Conservation (phyloP, 2,888 invertebrate species). For the Orthosia gracilis region DNA sequence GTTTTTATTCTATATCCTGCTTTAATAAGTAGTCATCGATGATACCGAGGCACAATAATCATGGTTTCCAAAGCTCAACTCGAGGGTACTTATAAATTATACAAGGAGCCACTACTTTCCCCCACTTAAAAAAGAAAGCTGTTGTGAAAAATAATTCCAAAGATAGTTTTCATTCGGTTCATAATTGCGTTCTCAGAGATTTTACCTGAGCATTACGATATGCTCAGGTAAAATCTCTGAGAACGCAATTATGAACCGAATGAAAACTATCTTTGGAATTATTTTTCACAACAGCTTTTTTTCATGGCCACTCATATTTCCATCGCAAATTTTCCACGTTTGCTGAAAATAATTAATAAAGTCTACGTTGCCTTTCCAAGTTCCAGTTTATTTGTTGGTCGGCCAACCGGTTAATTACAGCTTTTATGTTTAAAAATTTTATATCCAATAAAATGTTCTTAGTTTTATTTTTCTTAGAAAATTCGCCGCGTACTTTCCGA, state of each 20-base stretch:
- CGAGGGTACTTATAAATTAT: slow-evolving; percentile 36
- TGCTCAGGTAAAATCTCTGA: slow-evolving; percentile 51
- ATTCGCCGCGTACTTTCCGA: slow-evolving; percentile 30
- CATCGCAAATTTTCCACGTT: slow-evolving; percentile 67
- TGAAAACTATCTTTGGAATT: slow-evolving; percentile 61
- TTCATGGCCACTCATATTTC: slow-evolving; percentile 60
- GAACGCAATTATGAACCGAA: slow-evolving; percentile 56
- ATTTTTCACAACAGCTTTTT: slow-evolving; percentile 49
- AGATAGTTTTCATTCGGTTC: slow-evolving; percentile 61
- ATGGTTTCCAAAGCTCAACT: slow-evolving; percentile 24
- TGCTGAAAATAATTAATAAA: slow-evolving; percentile 72
- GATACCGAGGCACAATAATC: not conserved
- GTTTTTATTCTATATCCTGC: slow-evolving; percentile 20
- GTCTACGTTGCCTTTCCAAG: slow-evolving; percentile 63
- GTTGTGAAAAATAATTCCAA: slow-evolving; percentile 52
- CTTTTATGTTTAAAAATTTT: slow-evolving; percentile 63
- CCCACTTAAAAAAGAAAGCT: slow-evolving; percentile 27
- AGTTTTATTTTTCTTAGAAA: slow-evolving; percentile 50
- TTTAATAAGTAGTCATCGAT: slow-evolving; percentile 29
- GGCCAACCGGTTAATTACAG: slow-evolving; percentile 66
- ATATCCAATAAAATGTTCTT: slow-evolving; percentile 58
- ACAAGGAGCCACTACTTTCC: not conserved
- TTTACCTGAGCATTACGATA: slow-evolving; percentile 51
- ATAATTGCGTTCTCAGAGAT: slow-evolving; percentile 52
- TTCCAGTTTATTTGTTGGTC: slow-evolving; percentile 69